phyloP scores from a whole-genome alignment of 2,888 invertebrate genomes.

The Drosophila trichaetosa region DNA sequence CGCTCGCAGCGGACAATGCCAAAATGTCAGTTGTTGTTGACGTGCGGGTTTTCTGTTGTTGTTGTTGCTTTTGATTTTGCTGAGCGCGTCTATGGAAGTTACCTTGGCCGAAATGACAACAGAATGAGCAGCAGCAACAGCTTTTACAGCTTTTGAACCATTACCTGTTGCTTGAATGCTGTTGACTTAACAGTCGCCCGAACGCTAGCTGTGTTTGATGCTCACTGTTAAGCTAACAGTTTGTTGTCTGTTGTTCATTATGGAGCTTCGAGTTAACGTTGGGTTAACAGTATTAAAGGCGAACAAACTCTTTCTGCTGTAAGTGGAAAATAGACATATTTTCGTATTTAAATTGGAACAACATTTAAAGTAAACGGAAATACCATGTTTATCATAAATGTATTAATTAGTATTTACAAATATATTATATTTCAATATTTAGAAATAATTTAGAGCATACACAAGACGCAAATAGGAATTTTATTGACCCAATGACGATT shows the following conservation, averaged over 20 bases:
- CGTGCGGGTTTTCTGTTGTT: conserved; percentile 28
- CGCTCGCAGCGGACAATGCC: conserved; percentile 43
- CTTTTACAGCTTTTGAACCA: conserved; percentile 36
- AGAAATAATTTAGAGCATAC: background rate
- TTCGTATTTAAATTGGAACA: background rate
- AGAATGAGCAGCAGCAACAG: conserved; percentile 32
- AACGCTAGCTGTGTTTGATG: conserved; percentile 14
- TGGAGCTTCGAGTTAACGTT: background rate
- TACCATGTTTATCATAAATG: background rate
- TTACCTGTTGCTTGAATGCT: conserved; percentile 58
- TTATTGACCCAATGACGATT: background rate
- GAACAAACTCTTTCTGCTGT: background rate
- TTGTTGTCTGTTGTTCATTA: background rate
- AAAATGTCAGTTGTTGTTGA: conserved; percentile 47
- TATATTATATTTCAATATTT: background rate
- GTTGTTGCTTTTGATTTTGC: conserved; percentile 8
- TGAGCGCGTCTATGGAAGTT: conserved; percentile 50
- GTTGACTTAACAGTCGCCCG: conserved; percentile 6
- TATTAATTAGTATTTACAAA: background rate
- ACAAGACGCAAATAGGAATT: background rate
- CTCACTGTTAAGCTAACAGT: conserved; percentile 34
- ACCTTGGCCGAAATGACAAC: conserved; percentile 74
- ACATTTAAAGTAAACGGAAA: background rate
- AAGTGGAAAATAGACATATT: background rate
- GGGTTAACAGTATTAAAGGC: background rate